Evolutionary conservation across 2,888 invertebrate genomes (phyloP), one percentile per base, ranked within the genome.

Genomic region (Drosophila percnosoma): DNA sequence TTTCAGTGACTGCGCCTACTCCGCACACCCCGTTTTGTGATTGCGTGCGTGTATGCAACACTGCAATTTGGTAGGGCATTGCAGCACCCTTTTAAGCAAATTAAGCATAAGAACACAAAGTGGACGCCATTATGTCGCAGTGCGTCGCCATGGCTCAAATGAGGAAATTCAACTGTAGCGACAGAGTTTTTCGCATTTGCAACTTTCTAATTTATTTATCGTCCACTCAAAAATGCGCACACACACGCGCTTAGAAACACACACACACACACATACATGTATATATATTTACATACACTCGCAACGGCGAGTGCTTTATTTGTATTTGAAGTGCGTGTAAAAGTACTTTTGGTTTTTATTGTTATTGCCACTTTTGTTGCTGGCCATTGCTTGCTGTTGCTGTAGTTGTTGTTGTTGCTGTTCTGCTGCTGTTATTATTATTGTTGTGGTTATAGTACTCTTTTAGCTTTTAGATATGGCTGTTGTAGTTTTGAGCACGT

Each of bases 111-210:
- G 90, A 90, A 81, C 86, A 83, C 82, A 85, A 90, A 90, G 83
- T 91, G 90, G 88, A 87, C 90, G 91, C 91, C 90, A 90, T 90
- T 90, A 89, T 90, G 91, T 87, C 90, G 91, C 86, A 85, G 78
- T 77, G 83, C 83, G 78, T 80, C 75, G 82, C 61, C 73, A 73
- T 33, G 48, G 62, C 58, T 57, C 34, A 21, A 13, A 33, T 51
- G 13, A 34, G 55, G 21, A 58, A 54, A 54, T 74, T 71, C 18
- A 73, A 68, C 74, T 60, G 18, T 36, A 53, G 65, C 72, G 80
- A 78, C 82, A 76, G 67, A 75, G 77, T 70, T 82, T 83, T 81
- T 77, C 82, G 72, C 78, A 78, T 76, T 88, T 75, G 70, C 81
- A 78, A 84, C 81, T 84, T 84, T 87, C 84, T 89, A 83, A 89